Evolutionary conservation across 2,797 vertebrate genomes (phyloP).

Genomic region (Garrulus glandarius): DNA sequence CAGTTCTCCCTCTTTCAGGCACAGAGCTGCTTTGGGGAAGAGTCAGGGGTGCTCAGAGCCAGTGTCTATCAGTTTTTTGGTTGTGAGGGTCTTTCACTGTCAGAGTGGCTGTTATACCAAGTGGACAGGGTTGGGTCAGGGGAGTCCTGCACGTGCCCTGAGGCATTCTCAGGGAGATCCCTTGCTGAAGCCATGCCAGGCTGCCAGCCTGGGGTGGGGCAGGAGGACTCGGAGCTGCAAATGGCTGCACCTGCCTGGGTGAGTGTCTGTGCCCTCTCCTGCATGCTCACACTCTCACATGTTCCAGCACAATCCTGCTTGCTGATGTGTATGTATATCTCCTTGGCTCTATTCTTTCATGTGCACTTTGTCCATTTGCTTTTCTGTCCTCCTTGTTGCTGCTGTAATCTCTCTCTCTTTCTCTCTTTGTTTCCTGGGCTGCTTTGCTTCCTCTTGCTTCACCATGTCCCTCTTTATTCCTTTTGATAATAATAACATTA

Average conservation of each 20-base stretch:
- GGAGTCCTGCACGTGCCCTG: not conserved
- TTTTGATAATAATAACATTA: conserved; percentile 44
- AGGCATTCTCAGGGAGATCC: not conserved
- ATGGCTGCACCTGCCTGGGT: not conserved
- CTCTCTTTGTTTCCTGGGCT: conserved; percentile 45
- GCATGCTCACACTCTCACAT: not conserved
- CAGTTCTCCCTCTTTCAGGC: not conserved
- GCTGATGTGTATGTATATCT: not conserved
- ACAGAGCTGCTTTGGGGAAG: not conserved
- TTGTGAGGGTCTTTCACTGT: not conserved
- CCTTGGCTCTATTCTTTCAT: not conserved
- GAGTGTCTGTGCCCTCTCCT: not conserved
- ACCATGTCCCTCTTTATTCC: conserved; percentile 32
- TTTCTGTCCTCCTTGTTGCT: conserved; percentile 21
- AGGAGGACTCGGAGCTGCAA: not conserved
- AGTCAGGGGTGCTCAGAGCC: not conserved
- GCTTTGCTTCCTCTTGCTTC: conserved; percentile 38
- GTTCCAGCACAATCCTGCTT: not conserved
- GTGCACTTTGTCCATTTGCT: conserved; percentile 33
- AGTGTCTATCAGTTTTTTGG: accelerated
- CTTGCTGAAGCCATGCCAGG: not conserved
- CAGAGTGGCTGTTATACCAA: not conserved
- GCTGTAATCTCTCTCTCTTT: not conserved
- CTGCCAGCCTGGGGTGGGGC: not conserved
- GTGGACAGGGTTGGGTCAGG: not conserved